Base-by-base conservation (phyloP, 2,888 invertebrate species). In the Melitaea athalia region DNA sequence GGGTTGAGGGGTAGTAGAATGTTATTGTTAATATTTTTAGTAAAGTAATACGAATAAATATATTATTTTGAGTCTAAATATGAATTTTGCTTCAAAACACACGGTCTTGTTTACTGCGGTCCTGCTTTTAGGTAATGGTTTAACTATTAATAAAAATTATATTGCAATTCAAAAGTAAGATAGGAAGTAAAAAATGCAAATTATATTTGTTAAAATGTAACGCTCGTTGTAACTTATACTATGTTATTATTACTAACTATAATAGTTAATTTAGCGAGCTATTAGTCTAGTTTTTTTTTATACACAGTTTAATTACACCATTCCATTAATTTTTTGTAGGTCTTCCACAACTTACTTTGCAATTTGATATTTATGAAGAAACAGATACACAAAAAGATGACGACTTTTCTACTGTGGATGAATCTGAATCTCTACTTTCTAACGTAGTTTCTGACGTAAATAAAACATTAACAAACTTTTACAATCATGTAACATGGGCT, bases 361-460 rank as follows among this genome's bases (percentile, higher is more conserved):
- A 88, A 73, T 88, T 84, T 78, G 90, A 91, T 76, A 85, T 87
- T n/a, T 85, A 87, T 63, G 88, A 88, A 70, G 86, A 86, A 64
- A 68, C 75, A 12, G 80, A 82, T 63, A 70, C 75, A 14, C 80
- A 82, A 67, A 78, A 79, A 63, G 87, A 87, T 38, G 75, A 81
- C 17, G 90, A 89, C 64, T 79, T 90, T 33, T 83, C 89, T 0
- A 91, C 92, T 74, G 91, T 92, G 0, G 91, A 92, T 64, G 92
- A 92, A 76, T 90, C 91, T 0, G 91, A 91, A 74, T 90, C 91
- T 15, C 76, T 92, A 8, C 84, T 92, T 1, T 89, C 90, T 6
- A 89, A 91, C 76, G 91, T 92, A 10, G 89, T 91, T 0, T 89
- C 89, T 0, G 91, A 92, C 76, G 89, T 92, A 5, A 91, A 92